These are phyloP conservation scores for Abscondita cerata DNA, from an alignment of 2,888 invertebrate genomes.

Conservation along the genomic window DNA sequence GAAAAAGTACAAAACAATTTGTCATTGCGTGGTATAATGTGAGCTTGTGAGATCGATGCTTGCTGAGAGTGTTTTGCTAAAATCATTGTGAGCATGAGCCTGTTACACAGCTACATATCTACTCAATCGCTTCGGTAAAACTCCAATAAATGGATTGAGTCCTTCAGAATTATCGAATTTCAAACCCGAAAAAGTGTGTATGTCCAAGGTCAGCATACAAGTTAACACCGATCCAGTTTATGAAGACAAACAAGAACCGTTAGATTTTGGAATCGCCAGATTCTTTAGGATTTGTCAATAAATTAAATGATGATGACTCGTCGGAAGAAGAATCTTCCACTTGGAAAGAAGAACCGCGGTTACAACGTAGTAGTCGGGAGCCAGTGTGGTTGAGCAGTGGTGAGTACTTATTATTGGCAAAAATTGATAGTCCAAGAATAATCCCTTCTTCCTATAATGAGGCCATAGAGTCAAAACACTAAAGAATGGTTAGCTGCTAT, in stretches of 20 bases:
- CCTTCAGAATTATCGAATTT: background rate
- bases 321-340: too few species aligned
- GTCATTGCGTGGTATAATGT: background rate
- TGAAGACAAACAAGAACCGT: too few species aligned
- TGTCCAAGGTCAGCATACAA: too few species aligned
- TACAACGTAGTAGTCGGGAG: too few species aligned
- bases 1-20: background rate
- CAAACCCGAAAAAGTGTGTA: too few species aligned
- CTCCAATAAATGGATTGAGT: conserved; percentile 7
- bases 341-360: too few species aligned
- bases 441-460: background rate
- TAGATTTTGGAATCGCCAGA: too few species aligned
- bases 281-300: too few species aligned
- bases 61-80: background rate
- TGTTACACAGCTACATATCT: background rate
- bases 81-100: background rate
- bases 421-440: background rate
- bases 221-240: too few species aligned
- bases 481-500: background rate
- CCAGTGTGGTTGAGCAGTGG: background rate
- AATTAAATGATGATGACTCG: too few species aligned
- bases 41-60: background rate
- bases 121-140: background rate
- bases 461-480: background rate
- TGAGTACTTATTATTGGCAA: too few species aligned